These are phyloP conservation scores for Pinctada fucata DNA, from an alignment of 2,888 invertebrate genomes.

Conservation along the genomic window DNA sequence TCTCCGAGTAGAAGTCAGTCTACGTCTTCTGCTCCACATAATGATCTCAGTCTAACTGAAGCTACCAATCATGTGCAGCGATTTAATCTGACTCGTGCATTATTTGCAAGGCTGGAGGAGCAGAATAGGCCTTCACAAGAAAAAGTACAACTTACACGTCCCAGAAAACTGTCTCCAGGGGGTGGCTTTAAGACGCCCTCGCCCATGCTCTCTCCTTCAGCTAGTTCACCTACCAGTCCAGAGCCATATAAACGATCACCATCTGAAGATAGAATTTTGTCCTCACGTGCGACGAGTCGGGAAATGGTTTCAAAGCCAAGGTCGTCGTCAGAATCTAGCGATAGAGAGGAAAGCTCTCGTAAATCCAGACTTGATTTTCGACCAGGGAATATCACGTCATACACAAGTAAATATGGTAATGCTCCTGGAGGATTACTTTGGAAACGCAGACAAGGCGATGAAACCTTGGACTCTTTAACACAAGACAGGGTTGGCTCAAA, in stretches of 20 bases:
- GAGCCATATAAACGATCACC: conserved; percentile 45
- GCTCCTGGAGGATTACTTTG: conserved; percentile 60
- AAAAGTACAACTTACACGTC: conserved; percentile 30
- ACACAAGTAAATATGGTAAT: conserved; percentile 45
- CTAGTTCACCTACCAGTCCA: conserved; percentile 49
- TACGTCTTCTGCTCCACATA: conserved; percentile 19
- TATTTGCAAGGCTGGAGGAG: conserved; percentile 75
- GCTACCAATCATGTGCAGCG: conserved; percentile 73
- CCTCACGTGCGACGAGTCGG: conserved; percentile 29
- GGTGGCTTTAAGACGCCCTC: conserved; percentile 49
- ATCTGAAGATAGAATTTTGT: conserved; percentile 27
- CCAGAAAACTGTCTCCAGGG: conserved; percentile 51
- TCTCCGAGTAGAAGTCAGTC: conserved; percentile 18
- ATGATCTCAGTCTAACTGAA: conserved; percentile 47
- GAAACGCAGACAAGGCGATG: conserved; percentile 55
- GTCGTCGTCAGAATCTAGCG: conserved; percentile 25
- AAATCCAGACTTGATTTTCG: conserved; percentile 48
- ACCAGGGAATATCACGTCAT: conserved; percentile 47
- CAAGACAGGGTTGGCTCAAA: conserved; percentile 2
- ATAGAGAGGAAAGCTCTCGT: conserved; percentile 30
- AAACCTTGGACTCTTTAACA: conserved; percentile 2
- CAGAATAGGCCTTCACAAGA: conserved; percentile 47
- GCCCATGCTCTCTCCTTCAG: conserved; percentile 60
- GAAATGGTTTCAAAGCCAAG: conserved; percentile 15
- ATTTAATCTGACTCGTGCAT: conserved; percentile 72